phyloP scores from a whole-genome alignment of 2,113 vertebrate species.

The Neogale vison region DNA sequence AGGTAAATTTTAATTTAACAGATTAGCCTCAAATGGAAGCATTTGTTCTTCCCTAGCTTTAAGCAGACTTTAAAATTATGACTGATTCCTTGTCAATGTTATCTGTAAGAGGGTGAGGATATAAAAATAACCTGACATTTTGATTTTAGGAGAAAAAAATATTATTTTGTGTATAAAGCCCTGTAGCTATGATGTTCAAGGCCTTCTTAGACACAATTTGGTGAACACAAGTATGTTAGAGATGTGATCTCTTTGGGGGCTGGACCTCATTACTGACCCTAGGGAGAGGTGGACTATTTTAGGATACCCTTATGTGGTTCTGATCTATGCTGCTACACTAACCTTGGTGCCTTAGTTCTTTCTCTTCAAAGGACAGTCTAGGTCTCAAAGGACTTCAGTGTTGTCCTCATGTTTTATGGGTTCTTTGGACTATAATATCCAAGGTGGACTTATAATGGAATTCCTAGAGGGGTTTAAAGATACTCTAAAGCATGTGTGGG shows the following conservation, averaged over 20 bases:
- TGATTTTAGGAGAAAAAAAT: slow-evolving; percentile 46
- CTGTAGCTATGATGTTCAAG: not conserved
- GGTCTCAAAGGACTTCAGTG: not conserved
- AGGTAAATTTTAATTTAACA: not conserved
- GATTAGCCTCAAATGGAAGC: not conserved
- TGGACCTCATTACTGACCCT: not conserved
- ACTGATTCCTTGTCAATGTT: not conserved
- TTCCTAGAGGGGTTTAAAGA: not conserved
- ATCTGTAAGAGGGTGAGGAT: not conserved
- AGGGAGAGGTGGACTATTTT: not conserved
- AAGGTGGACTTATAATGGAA: not conserved
- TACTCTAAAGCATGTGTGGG: not conserved
- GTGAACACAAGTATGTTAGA: not conserved
- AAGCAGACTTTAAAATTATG: slow-evolving; percentile 26
- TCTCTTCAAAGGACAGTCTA: not conserved
- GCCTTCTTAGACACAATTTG: not conserved
- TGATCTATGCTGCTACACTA: not conserved
- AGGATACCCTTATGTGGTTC: not conserved
- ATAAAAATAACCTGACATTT: slow-evolving; percentile 19
- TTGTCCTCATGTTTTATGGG: not conserved
- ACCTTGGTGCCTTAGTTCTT: not conserved
- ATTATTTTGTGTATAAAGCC: not conserved
- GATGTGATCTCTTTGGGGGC: not conserved
- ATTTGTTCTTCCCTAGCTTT: slow-evolving; percentile 1
- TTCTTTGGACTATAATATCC: not conserved